Evolutionary conservation across 2,888 invertebrate genomes (phyloP), one percentile per base, ranked within the genome.

Genomic region (Ptycholaimellus sp.): DNA sequence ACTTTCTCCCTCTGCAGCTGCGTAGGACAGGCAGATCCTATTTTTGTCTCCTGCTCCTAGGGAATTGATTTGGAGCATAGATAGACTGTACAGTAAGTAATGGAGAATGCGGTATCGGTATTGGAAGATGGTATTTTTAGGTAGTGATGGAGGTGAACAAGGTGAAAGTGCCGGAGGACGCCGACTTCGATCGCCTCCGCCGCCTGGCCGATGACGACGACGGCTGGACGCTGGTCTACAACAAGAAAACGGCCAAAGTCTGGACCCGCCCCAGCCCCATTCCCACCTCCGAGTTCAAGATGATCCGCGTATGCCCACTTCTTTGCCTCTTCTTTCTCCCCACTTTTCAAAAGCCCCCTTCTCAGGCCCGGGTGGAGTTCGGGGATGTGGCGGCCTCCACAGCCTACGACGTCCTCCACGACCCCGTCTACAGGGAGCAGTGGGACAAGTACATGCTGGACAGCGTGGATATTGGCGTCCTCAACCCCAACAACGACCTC

Each of bases 361-460:
- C n/a, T n/a, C 50, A 69, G 68, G 60, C 67, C 1, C 52, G 66
- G 35, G 67, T 71, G 1, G 66, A 71, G 49, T 79, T 76, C 60
- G 65, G 68, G 18, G 76, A 79, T 54, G 71, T 81, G 45, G 64
- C 70, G 39, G 72, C 78, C 13, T 69, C 70, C 46, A 70, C 73
- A 2, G 59, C 80, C 49, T 83, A 80, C 60, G 82, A 83, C 59
- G 82, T 82, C 30, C 67, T 83, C 25, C 81, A 82, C 58, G 83
- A 83, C 63, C 79, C 80, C 0, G 74, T 74, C 51, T 82, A 79
- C 62, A 66, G 82, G 43, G 74, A 74, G 53, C 72, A 74, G 46
- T 83, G 83, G 83, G 83, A 83, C 62, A 74, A 74, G 34, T 75
- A 81, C 59, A 81, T 83, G 79, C 64, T 78, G 46, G n/a, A n/a